Conservation (phyloP, 1,140 invertebrate genomes). For the Drosophila punjabiensis region DNA sequence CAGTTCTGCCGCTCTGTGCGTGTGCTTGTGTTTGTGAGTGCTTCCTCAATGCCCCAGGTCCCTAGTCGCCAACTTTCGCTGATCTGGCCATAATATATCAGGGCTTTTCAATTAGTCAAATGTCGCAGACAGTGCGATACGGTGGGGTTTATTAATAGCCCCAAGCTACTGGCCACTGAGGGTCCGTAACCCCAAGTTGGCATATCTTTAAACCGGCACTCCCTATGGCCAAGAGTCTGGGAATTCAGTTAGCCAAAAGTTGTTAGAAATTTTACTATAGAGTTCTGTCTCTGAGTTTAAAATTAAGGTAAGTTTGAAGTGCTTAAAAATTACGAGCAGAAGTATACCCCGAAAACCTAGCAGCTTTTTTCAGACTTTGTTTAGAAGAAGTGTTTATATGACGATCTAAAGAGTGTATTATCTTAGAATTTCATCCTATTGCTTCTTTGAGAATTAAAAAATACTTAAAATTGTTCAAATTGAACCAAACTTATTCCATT, state of each 20-base stretch:
- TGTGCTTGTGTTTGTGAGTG: conserved; percentile 19
- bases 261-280: background rate
- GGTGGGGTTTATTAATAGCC: conserved; percentile 70
- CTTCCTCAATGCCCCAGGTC: conserved; percentile 58
- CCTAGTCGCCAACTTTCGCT: conserved; percentile 64
- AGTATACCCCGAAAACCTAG: too few relatives aligned
- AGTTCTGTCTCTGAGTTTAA: background rate
- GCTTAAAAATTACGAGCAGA: background rate
- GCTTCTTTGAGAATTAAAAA: too few relatives aligned
- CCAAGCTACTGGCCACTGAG: conserved; percentile 39
- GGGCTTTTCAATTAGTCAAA: conserved; percentile 81
- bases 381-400: too few relatives aligned
- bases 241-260: background rate
- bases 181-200: conserved; percentile 10
- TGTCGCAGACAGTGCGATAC: conserved; percentile 73
- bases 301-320: background rate
- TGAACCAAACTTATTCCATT: too few relatives aligned
- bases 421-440: too few relatives aligned
- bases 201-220: conserved; percentile 19
- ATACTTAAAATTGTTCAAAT: too few relatives aligned
- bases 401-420: too few relatives aligned
- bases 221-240: conserved; percentile 10
- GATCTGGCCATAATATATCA: conserved; percentile 68
- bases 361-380: too few relatives aligned
- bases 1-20: background rate